These are phyloP conservation scores for Ormyrus nitidulus DNA, from an alignment of 2,888 invertebrate species.

Conservation along the genomic window DNA sequence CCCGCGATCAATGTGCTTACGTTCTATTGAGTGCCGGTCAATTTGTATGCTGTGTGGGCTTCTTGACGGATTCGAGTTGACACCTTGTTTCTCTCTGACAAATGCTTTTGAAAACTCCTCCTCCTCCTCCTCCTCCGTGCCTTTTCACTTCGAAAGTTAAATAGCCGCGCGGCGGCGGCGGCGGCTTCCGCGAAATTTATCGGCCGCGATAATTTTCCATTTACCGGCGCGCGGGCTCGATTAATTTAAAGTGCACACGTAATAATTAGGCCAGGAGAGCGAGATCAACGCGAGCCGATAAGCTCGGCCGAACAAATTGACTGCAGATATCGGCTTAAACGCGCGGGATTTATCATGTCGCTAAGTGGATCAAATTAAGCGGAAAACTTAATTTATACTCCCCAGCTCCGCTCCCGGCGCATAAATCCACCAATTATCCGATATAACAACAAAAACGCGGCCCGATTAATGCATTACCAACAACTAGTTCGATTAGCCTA, in stretches of 20 bases:
- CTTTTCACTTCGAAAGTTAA: no score
- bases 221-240: neutral
- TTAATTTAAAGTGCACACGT: neutral
- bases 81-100: no score
- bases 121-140: no score
- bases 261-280: neutral
- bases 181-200: no score
- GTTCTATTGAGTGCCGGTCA: neutral
- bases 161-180: no score
- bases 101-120: no score
- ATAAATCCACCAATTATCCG: neutral
- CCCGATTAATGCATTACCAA: conserved; percentile 3
- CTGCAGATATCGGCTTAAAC: no score
- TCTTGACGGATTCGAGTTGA: conserved; percentile 7
- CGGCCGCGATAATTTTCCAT: no score
- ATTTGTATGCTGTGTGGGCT: neutral
- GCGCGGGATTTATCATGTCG: neutral
- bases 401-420: no score
- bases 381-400: neutral
- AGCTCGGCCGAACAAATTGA: no score
- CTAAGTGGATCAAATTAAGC: conserved; percentile 1
- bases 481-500: conserved; percentile 26
- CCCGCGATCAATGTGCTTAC: conserved; percentile 20
- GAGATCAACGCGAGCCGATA: no score
- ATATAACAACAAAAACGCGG: neutral